A percentile compares a stretch with the other conserved stretches of the same genome.
These are phyloP conservation scores for Cheilosia scutellata DNA, from an alignment of 2,888 invertebrate species.

Conservation along the genomic window DNA sequence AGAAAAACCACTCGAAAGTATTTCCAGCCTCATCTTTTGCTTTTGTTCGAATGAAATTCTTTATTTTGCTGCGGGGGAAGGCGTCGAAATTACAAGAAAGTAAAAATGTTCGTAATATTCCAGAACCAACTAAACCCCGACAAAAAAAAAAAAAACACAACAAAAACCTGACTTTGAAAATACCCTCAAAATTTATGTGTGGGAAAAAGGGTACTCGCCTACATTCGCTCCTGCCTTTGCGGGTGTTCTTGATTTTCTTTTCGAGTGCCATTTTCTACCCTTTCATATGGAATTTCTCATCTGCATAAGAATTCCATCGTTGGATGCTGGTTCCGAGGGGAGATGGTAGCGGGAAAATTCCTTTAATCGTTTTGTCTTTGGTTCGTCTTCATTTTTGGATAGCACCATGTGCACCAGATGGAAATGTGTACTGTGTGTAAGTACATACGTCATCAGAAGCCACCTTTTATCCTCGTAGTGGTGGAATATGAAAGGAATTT, in stretches of 20 bases:
- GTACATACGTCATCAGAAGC: slow-evolving; percentile 26
- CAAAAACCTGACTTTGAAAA: slow-evolving; percentile 44
- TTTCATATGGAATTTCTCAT: slow-evolving; percentile 65
- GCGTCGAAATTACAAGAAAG: slow-evolving; percentile 4
- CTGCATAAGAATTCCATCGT: slow-evolving; percentile 71
- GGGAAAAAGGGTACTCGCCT: slow-evolving; percentile 51
- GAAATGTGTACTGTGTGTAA: not conserved
- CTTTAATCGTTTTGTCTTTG: slow-evolving; percentile 65
- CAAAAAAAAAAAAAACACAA: too few relatives aligned
- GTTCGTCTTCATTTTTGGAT: slow-evolving; percentile 11
- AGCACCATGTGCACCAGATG: slow-evolving; percentile 8
- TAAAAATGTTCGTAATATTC: slow-evolving; percentile 29
- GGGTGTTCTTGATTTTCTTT: slow-evolving; percentile 4
- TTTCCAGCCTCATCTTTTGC: slow-evolving; percentile 55
- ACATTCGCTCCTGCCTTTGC: slow-evolving; percentile 20
- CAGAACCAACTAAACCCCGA: slow-evolving; percentile 2
- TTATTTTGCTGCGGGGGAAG: slow-evolving; percentile 18
- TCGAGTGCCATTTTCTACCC: slow-evolving; percentile 17
- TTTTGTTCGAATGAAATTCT: slow-evolving; percentile 69
- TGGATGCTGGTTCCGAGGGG: slow-evolving; percentile 12
- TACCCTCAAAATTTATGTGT: slow-evolving; percentile 56
- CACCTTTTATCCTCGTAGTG: slow-evolving; percentile 6
- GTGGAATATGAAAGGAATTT: slow-evolving; percentile 45
- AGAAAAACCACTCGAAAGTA: slow-evolving; percentile 66
- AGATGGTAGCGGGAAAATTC: slow-evolving; percentile 31